These are phyloP conservation scores for Sitobion miscanthi DNA, from an alignment of 1,140 invertebrate species.

Conservation along the genomic window DNA sequence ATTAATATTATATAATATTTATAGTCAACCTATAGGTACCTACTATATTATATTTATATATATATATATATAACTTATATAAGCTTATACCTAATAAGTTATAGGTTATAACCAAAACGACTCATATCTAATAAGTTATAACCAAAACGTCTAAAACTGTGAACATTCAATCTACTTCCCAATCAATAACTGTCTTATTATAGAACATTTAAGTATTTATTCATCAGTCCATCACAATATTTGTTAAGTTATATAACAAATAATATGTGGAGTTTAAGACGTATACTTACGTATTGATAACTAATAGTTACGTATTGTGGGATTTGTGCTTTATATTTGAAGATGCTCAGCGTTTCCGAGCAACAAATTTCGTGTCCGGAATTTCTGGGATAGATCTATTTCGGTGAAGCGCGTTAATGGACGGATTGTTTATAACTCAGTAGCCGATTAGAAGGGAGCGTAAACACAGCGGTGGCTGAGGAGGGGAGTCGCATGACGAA, in stretches of 20 bases:
- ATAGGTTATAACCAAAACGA: not conserved
- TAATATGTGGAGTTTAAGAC: not conserved
- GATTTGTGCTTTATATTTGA: not conserved
- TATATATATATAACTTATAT: too few relatives aligned
- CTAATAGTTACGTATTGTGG: not conserved
- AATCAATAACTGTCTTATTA: not conserved
- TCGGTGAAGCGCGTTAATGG: conserved; percentile 45
- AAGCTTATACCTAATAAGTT: not conserved
- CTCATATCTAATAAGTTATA: not conserved
- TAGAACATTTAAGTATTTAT: not conserved
- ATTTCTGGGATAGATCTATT: conserved; percentile 46
- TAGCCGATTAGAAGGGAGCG: conserved; percentile 22
- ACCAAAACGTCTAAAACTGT: not conserved
- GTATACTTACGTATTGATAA: not conserved
- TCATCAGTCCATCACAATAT: not conserved
- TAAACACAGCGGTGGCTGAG: conserved; percentile 24
- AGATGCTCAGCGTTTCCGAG: not conserved
- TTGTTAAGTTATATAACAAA: not conserved
- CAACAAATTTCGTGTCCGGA: not conserved
- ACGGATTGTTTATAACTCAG: conserved; percentile 44
- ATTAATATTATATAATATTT: not conserved
- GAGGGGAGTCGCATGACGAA: conserved; percentile 29
- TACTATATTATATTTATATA: too few relatives aligned
- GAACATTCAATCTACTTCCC: not conserved
- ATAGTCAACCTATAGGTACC: not conserved